Evolutionary conservation across 2,797 vertebrate species (phyloP), one percentile per base, ranked within the genome.

Genomic region (Steatocranus sp.): DNA sequence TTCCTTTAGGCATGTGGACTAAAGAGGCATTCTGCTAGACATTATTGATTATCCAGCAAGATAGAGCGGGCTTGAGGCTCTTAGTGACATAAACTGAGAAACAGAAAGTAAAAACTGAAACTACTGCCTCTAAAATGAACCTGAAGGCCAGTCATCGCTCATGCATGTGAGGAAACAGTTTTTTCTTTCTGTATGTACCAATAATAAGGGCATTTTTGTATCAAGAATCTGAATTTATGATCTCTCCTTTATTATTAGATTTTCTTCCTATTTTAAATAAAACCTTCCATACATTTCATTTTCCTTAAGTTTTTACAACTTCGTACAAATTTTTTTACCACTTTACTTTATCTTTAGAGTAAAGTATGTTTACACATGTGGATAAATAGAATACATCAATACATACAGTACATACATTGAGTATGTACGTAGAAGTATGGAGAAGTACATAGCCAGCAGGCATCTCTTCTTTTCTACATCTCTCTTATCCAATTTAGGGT

Each of bases 31-130:
- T 86, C 75, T 46, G 74, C 76, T 93, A 84, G 93, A 91, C 84
- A 86, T 38, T 94, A 94, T 94, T 90, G 93, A 95, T 94, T 93
- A 93, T 90, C 61, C 85, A 77, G 82, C 32, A n/a, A 81, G 11
- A 79, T 83, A 80, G 80, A 85, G 43, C 1, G 0, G 77, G 68
- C 82, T 27, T 8, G 38, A 78, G 49, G 79, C 80, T 85, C 73
- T 87, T 70, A 34, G 66, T 63, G 41, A 41, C 51, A 49, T n/a
- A 81, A 83, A 75, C 30, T 75, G 7, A 18, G 73, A 84, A 86
- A 83, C 27, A 86, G 25, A 87, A 58, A 66, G 30, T 51, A 14
- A 49, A 30, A 34, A 15, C 23, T 32, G 43, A 58, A 87, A 86
- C 83, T 34, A 30, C 54, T 20, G 11, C 8, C 17, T 53, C 32